Evolutionary conservation across 2,888 invertebrate genomes (phyloP), one percentile per base, ranked within the genome.

Genomic region (Drosophila fulvimacula): DNA sequence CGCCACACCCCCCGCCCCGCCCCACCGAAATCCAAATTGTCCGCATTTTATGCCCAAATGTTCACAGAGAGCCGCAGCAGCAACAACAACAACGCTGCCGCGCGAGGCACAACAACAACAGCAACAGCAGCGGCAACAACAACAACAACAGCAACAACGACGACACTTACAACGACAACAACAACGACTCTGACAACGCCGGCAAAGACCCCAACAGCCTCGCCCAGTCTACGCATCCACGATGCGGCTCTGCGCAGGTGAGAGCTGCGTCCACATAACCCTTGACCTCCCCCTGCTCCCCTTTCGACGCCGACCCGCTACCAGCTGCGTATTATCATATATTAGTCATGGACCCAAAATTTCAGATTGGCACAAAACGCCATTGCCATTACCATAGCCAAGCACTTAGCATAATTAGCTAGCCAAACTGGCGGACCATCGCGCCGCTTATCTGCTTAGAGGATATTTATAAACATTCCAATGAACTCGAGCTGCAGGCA

Each of bases 171-270:
- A 52, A 53, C 58, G 44, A 39, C 60, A 39, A 62, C 73, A 9
- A 66, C 71, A 52, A 68, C 82, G 11, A 65, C 84, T 39, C 55
- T 66, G 3, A 69, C 85, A 38, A 78, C 82, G 11, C 60, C 68
- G 60, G 64, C 72, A 19, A 82, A 85, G 48, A 51, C 71, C 9
- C 41, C 76, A 19, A 30, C 34, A 21, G 62, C 73, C 17, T 82
- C 83, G 27, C 80, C 83, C 0, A 88, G 88, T 55, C 38, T 85
- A 32, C 81, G 83, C 1, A 44, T 79, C 9, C 83, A 82, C 13
- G 88, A 83, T 38, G 82, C 83, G 5, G 74, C 88, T 0, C 44
- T 83, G 13, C 83, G 83, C 53, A 88, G 83, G 83, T 83, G 46
- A 68, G 61, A 67, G 62, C 39, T 10, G n/a, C 66, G 39, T 11